These are phyloP conservation scores for Neopipo cinnamomea DNA, from an alignment of 2,113 vertebrate genomes.

Conservation along the genomic window DNA sequence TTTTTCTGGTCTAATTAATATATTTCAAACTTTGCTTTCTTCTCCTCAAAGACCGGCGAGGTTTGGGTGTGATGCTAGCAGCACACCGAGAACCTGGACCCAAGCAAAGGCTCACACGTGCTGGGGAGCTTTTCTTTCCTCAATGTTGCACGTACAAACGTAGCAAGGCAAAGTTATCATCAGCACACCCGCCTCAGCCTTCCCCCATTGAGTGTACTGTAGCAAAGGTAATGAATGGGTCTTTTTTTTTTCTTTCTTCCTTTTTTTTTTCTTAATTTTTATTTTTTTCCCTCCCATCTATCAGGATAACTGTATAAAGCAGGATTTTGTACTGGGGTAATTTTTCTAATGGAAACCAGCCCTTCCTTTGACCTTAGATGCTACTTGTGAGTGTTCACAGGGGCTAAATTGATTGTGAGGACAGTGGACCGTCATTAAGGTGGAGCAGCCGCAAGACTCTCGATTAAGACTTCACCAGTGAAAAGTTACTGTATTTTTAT, in stretches of 20 bases:
- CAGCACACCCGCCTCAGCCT: constrained; percentile 61
- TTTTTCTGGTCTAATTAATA: constrained; percentile 2
- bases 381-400: constrained; percentile 21
- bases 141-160: constrained; percentile 54
- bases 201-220: constrained; percentile 69
- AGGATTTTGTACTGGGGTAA: neutral
- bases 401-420: constrained; percentile 42
- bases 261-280: too few species aligned
- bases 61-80: constrained; percentile 15
- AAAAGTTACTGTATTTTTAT: constrained; percentile 66
- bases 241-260: neutral
- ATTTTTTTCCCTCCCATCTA: neutral
- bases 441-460: constrained; percentile 39
- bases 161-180: constrained; percentile 65
- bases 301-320: constrained; percentile 30
- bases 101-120: neutral
- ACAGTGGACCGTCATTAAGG: constrained; percentile 6
- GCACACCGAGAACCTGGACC: constrained; percentile 11
- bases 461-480: constrained; percentile 61
- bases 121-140: constrained; percentile 50
- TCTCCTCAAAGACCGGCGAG: neutral
- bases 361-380: constrained; percentile 49
- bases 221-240: constrained; percentile 76
- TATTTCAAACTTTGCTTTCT: constrained; percentile 45
- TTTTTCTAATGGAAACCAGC: constrained; percentile 39